Base-by-base conservation (phyloP, 2,888 invertebrate genomes). In the Patella depressa region DNA sequence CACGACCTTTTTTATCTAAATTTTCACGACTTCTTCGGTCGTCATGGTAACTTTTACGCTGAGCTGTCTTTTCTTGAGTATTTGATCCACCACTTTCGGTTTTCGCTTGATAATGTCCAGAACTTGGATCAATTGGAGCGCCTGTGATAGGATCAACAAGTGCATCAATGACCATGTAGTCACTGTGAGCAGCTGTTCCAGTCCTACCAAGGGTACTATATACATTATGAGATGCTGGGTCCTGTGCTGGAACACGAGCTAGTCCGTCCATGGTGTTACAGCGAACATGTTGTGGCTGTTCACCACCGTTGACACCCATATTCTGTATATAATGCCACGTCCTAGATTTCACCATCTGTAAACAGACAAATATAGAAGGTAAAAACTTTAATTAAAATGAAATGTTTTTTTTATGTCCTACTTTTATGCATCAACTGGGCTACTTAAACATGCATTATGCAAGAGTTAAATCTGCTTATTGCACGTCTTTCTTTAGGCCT, bases 341-440 rank as follows among this genome's bases (percentile, higher is more conserved):
- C 24, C 65, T 9, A 19, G 65, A 65, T 65, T 65, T 65, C 65
- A 65, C 65, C 65, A 65, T 65, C 65, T 65, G 65, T 7, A 65
- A 65, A 59, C 19, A 59, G 9, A 59, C 34, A 45, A 45, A 45
- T 45, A 45, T 45, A 45, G 7, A 45, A 45, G 3, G 7, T 45
- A 45, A 45, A 45, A 45, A 45, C 45, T 45, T 45, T 45, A 45
- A 45, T 9, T 45, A 45, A 45, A 45, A 45, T 45, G 9, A 45
- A 45, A 45, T 1, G 45, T 24, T 24, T 24, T 24, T 24, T 24
- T 24, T 24, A 24, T 24, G 24, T 45, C 45, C 9, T 9, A 7
- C 7, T 45, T 9, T 34, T 45, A 7, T 45, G 45, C 4, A 45
- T 45, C 9, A 45, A 45, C 9, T 45, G 45, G 45, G 45, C 45